Percentiles rank a stretch among this genome's conserved stretches.
These are phyloP conservation scores for Passer montanus DNA, from an alignment of 2,113 vertebrate species.

Conservation along the genomic window DNA sequence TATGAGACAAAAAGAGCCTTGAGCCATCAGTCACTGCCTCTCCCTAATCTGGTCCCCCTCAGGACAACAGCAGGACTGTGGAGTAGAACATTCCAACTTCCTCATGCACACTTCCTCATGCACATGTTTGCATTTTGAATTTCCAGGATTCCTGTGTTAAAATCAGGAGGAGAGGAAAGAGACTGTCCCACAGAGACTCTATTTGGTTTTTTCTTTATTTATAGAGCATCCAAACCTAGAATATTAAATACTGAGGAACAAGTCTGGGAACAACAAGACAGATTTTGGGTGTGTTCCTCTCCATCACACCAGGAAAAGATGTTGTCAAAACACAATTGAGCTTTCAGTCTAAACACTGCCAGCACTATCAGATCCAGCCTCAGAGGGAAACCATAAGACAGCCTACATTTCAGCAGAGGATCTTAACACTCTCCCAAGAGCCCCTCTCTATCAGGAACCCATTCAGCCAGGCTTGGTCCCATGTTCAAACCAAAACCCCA, in stretches of 20 bases:
- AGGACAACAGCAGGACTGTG: not conserved
- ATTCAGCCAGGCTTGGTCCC: not conserved
- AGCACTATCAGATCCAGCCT: not conserved
- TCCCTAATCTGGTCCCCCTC: too few species aligned
- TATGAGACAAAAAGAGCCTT: not conserved
- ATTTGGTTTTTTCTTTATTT: not conserved
- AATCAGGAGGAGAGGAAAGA: not conserved
- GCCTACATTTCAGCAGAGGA: not conserved
- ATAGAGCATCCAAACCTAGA: not conserved
- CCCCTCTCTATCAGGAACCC: not conserved
- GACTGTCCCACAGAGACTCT: not conserved
- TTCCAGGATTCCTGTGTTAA: not conserved
- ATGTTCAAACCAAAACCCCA: not conserved
- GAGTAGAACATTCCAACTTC: not conserved
- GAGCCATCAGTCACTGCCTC: accelerated
- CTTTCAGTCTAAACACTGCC: not conserved
- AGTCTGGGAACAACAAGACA: not conserved
- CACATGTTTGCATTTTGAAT: not conserved
- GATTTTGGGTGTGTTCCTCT: not conserved
- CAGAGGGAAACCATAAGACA: not conserved
- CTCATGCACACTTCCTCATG: not conserved
- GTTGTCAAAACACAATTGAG: constrained; percentile 27
- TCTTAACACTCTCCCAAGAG: not conserved
- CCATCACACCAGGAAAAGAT: not conserved
- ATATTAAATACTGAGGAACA: not conserved